Evolutionary conservation across 2,888 invertebrate species (phyloP).

Genomic region (Buathra laborator): DNA sequence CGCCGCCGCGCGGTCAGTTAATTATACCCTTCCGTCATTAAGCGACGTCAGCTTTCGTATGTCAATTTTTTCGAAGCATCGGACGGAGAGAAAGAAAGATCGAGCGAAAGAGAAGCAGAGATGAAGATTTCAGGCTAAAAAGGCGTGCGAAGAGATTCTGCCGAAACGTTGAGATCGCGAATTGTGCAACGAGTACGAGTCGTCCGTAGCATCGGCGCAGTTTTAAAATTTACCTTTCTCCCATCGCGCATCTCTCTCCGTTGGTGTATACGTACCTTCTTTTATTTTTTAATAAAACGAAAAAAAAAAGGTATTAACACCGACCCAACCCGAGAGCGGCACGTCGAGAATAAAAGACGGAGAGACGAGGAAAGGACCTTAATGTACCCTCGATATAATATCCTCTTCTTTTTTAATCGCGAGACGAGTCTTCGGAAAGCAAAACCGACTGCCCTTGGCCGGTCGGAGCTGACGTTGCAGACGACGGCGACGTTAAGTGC

Average conservation of each 20-base stretch:
- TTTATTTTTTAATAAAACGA: slow-evolving; percentile 28
- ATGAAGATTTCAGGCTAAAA: slow-evolving; percentile 44
- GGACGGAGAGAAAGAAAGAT: slow-evolving; percentile 12
- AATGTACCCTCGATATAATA: slow-evolving; percentile 72
- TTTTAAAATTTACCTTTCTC: slow-evolving; percentile 60
- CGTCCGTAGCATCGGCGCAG: slow-evolving; percentile 37
- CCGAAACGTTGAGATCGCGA: slow-evolving; percentile 47
- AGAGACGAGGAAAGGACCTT: slow-evolving; percentile 57
- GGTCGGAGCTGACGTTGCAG: slow-evolving; percentile 41
- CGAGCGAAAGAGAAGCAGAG: slow-evolving; percentile 1
- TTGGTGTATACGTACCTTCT: slow-evolving; percentile 13
- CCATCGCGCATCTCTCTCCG: slow-evolving; percentile 52
- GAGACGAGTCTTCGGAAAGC: slow-evolving; percentile 58
- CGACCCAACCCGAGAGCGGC: slow-evolving; percentile 62
- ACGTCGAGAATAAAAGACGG: slow-evolving; percentile 33
- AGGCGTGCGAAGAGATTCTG: slow-evolving; percentile 63
- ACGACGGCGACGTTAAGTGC: slow-evolving; percentile 66
- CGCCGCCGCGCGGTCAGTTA: slow-evolving; percentile 46
- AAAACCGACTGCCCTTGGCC: slow-evolving; percentile 73
- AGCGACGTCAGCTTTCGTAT: slow-evolving; percentile 58
- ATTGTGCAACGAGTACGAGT: slow-evolving; percentile 56
- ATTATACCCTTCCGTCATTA: slow-evolving; percentile 64
- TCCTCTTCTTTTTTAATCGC: slow-evolving; percentile 65
- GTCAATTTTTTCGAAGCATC: slow-evolving; percentile 58
- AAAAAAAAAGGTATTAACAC: slow-evolving; percentile 42